Percentiles rank a stretch among this genome's conserved stretches.
These are phyloP conservation scores for Coluber constrictor DNA, from an alignment of 2,797 vertebrate genomes.

Conservation along the genomic window DNA sequence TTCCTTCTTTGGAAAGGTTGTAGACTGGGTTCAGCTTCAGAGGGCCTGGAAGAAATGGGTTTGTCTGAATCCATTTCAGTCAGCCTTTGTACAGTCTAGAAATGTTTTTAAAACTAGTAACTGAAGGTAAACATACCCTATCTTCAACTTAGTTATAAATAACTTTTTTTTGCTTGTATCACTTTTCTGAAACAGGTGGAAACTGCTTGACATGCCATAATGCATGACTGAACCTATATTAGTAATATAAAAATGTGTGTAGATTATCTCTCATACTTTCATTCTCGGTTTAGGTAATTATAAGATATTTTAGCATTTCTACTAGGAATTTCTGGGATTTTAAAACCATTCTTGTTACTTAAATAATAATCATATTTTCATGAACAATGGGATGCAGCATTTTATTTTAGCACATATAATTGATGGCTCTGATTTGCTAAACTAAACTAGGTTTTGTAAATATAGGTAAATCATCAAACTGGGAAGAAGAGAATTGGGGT, in stretches of 20 bases:
- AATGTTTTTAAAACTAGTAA: neutral
- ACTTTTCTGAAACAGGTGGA: neutral
- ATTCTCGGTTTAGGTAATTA: neutral
- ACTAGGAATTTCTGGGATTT: neutral
- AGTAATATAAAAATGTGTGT: neutral
- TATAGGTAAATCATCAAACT: conserved; percentile 82
- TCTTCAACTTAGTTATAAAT: neutral
- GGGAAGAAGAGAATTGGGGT: conserved; percentile 93
- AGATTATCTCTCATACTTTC: neutral
- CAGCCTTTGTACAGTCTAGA: neutral
- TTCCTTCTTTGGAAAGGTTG: neutral
- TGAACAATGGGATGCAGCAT: neutral
- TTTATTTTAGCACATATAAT: neutral
- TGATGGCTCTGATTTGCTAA: neutral
- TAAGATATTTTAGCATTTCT: neutral
- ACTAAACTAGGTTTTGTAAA: conserved; percentile 32
- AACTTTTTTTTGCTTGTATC: neutral
- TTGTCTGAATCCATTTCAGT: neutral
- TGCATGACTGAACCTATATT: neutral
- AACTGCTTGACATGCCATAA: neutral
- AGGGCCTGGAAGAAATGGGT: neutral
- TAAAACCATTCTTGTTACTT: neutral
- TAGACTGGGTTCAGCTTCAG: neutral
- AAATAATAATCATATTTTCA: neutral
- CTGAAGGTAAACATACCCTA: neutral